Base-by-base conservation (phyloP, 2,888 invertebrate species). In the Horisme vitalbata region DNA sequence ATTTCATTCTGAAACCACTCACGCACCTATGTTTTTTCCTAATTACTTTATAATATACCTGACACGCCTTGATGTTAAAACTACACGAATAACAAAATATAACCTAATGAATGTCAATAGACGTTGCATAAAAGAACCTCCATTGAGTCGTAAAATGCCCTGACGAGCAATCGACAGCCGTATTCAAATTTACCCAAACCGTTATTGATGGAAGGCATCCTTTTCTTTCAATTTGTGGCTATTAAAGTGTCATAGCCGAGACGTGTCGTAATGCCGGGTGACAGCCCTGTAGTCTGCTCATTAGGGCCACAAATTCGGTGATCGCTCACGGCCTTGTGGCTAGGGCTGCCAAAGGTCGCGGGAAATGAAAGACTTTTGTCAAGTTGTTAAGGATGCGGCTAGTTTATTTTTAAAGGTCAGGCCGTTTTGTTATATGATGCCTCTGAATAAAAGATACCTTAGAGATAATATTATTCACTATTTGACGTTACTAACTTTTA, bases 301-400 rank as follows among this genome's bases (percentile, higher is more conserved):
- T 68, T 67, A 69, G 48, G 51, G 39, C 41, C 51, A 68, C 63
- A 59, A 64, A 68, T 64, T 62, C 41, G 37, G 45, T 44, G 55
- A 69, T 67, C 61, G 46, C 53, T 65, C 65, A 59, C 52, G 37
- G 48, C 27, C 32, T 32, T 26, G 12, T 10, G 3, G 38, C 9
- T 27, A 47, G 50, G 46, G 55, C 24, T 45, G 45, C 5, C 31
- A n/a, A 27, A 27, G 12, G 31, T 26, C 36, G 20, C 30, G 30
- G 23, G 26, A 27, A 36, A 43, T 37, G 5, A 44, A 23, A 24
- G 8, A 35, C 13, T 38, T 49, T 49, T 26, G 2, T 52, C 37
- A 26, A 43, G 35, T 34, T 34, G 14, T 26, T 41, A 20, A 41
- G 28, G 8, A 23, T 13, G 20, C 10, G 4, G 10, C 2, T 41